These are phyloP conservation scores for Catharus fuscescens DNA, from an alignment of 2,113 vertebrate species.

Conservation along the genomic window DNA sequence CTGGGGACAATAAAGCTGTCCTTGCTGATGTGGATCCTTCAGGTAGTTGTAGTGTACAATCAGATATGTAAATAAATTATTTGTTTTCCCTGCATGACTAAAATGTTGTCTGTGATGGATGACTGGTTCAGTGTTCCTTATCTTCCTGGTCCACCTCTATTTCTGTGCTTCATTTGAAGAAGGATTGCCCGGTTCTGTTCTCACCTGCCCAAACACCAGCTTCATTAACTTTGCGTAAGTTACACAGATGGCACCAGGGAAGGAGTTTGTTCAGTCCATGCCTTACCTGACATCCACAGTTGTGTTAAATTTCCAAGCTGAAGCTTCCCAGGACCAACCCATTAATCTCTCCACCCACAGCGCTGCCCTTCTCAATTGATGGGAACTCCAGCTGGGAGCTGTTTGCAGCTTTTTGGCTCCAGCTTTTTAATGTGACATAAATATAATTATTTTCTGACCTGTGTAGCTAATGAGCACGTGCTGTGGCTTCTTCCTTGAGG, in stretches of 20 bases:
- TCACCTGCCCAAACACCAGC: background rate
- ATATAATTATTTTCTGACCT: background rate
- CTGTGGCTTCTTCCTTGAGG: background rate
- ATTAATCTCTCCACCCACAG: background rate
- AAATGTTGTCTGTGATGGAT: slow-evolving; percentile 12
- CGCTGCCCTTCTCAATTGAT: accelerated
- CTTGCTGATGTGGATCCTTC: slow-evolving; percentile 5
- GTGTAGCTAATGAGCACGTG: accelerated
- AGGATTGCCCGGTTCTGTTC: background rate
- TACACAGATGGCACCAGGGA: background rate
- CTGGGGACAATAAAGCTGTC: background rate
- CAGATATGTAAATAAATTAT: slow-evolving; percentile 76
- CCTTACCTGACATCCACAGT: background rate
- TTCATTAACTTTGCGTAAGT: background rate
- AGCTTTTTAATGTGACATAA: background rate
- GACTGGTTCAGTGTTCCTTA: background rate
- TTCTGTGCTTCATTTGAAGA: background rate
- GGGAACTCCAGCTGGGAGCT: background rate
- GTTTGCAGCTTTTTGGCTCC: background rate
- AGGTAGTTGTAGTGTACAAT: slow-evolving; percentile 65
- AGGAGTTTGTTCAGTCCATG: background rate
- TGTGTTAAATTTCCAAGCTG: background rate
- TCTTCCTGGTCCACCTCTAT: background rate
- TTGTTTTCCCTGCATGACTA: slow-evolving; percentile 70
- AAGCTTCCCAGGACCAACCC: background rate